These are phyloP conservation scores for Drosophila kohkoa DNA, from an alignment of 1,140 invertebrate species.

Conservation along the genomic window DNA sequence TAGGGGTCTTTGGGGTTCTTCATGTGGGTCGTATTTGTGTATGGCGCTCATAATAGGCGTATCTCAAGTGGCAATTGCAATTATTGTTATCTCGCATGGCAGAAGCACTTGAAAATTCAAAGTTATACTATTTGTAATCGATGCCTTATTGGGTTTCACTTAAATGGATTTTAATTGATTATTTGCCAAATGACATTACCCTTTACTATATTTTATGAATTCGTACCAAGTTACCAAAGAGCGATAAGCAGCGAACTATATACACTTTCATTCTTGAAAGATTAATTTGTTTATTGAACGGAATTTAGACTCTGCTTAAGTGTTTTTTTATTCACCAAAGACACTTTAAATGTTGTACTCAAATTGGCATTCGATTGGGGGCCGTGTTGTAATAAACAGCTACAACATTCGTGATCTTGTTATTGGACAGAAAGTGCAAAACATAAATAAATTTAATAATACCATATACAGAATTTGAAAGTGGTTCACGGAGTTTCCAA, in stretches of 20 bases:
- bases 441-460: too few species aligned
- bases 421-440: too few species aligned
- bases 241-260: conserved; percentile 14
- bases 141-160: conserved; percentile 20
- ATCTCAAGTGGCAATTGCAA: conserved; percentile 43
- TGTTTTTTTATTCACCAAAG: conserved; percentile 4
- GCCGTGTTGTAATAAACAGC: too few species aligned
- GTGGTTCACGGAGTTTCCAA: too few species aligned
- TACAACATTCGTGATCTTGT: too few species aligned
- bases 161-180: conserved; percentile 48
- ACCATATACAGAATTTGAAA: too few species aligned
- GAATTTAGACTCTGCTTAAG: conserved; percentile 23
- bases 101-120: conserved; percentile 14
- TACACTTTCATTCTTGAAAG: conserved; percentile 9
- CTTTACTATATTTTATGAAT: conserved; percentile 38
- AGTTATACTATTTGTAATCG: conserved; percentile 20
- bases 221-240: conserved; percentile 21
- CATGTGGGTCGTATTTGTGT: too few species aligned
- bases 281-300: conserved; percentile 9
- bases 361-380: not conserved
- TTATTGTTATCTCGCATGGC: conserved; percentile 12
- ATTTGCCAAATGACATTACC: conserved; percentile 18
- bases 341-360: conserved; percentile 6
- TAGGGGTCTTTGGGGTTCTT: too few species aligned
- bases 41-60: conserved; percentile 10